Evolutionary conservation across 2,113 vertebrate species (phyloP).

Genomic region (Ictalurus furcatus): DNA sequence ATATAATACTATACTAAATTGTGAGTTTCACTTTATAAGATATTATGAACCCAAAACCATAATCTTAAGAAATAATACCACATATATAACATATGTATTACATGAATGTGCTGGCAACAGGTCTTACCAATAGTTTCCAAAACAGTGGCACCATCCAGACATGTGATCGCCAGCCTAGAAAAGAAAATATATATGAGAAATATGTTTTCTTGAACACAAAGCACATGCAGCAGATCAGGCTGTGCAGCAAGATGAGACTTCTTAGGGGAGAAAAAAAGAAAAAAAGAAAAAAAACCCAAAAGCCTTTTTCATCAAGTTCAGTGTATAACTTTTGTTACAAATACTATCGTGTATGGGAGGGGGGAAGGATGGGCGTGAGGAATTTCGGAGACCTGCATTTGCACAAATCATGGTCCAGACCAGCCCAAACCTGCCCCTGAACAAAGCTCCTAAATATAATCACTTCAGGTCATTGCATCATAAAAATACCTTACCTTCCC

Average conservation of each 20-base stretch:
- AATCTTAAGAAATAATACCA: not conserved
- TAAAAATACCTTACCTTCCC: slow-evolving; percentile 25
- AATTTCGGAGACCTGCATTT: slow-evolving; percentile 4
- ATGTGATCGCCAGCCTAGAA: slow-evolving; percentile 50
- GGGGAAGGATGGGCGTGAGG: not conserved
- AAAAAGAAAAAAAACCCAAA: not conserved
- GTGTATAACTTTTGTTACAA: not conserved
- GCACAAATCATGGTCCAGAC: slow-evolving; percentile 23
- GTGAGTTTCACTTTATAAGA: not conserved
- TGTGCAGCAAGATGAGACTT: not conserved
- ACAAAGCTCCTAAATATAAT: slow-evolving; percentile 30
- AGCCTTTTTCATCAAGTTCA: not conserved
- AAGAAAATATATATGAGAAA: slow-evolving; percentile 2
- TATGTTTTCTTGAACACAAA: not conserved
- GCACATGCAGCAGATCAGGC: not conserved
- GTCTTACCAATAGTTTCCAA: slow-evolving; percentile 54
- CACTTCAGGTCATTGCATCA: slow-evolving; percentile 25
- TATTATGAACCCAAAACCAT: not conserved
- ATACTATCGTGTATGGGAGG: not conserved
- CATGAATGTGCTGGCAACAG: not conserved
- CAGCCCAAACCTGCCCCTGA: slow-evolving; percentile 12
- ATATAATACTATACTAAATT: not conserved
- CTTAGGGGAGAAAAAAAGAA: not conserved
- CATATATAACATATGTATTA: not conserved
- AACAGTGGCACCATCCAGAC: slow-evolving; percentile 37